phyloP scores from a whole-genome alignment of 1,140 invertebrate genomes.

The Drosophila grimshawi region DNA sequence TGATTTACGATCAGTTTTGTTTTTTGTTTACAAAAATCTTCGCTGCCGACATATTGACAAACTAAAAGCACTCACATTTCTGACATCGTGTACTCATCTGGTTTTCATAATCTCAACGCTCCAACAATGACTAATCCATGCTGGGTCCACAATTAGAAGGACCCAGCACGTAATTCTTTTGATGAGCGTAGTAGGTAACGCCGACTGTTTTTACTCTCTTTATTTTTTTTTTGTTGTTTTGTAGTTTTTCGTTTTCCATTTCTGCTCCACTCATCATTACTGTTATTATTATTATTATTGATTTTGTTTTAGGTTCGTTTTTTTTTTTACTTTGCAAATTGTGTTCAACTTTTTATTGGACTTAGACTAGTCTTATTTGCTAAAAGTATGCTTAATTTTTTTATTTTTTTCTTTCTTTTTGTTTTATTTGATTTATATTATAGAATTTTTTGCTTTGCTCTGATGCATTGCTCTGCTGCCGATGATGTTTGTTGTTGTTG shows the following conservation, averaged over 20 bases:
- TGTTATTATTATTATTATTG: constrained; percentile 46
- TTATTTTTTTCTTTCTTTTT: constrained; percentile 49
- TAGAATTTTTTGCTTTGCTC: constrained; percentile 77
- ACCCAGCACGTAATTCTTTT: constrained; percentile 56
- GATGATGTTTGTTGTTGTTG: constrained; percentile 31
- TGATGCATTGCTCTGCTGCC: constrained; percentile 60
- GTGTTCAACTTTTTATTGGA: constrained; percentile 81
- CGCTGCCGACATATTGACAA: constrained; percentile 55
- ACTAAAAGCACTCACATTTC: constrained; percentile 73
- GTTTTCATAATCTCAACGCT: constrained; percentile 76
- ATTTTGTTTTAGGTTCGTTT: constrained; percentile 44
- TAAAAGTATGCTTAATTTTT: constrained; percentile 78
- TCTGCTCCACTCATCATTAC: constrained; percentile 59
- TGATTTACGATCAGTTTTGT: constrained; percentile 26
- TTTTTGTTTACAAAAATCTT: constrained; percentile 54
- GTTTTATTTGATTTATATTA: constrained; percentile 68
- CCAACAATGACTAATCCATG: constrained; percentile 74
- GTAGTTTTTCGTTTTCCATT: constrained; percentile 30
- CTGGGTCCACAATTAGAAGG: constrained; percentile 28
- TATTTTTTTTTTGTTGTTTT: constrained; percentile 31
- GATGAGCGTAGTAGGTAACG: constrained; percentile 76
- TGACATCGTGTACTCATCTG: constrained; percentile 48
- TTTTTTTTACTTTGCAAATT: constrained; percentile 65
- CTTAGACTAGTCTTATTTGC: constrained; percentile 79
- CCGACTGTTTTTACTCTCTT: constrained; percentile 62